Evolutionary conservation across 2,888 invertebrate genomes (phyloP).

Genomic region (Melanostoma scalare): DNA sequence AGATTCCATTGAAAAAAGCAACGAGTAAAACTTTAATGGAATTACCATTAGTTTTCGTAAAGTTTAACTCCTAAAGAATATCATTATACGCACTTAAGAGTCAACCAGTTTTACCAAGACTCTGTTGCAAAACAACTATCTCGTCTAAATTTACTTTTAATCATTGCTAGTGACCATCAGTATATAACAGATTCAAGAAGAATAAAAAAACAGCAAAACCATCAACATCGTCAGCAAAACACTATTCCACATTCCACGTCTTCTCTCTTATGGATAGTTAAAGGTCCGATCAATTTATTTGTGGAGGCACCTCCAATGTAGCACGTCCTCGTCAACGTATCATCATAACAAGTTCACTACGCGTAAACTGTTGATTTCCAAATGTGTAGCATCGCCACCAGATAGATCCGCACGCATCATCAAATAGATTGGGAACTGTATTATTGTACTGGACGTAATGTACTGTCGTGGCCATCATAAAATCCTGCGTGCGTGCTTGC

Average conservation of each 20-base stretch:
- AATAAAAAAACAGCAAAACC: neutral
- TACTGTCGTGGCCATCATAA: slow-evolving; percentile 57
- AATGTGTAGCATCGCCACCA: slow-evolving; percentile 45
- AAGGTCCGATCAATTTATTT: slow-evolving; percentile 70
- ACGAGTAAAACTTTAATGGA: too few species aligned
- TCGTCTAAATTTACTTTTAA: too few species aligned
- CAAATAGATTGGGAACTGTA: slow-evolving; percentile 44
- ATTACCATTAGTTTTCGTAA: too few species aligned
- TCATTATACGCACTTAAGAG: too few species aligned
- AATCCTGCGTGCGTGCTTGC: slow-evolving; percentile 52
- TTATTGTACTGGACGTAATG: slow-evolving; percentile 46
- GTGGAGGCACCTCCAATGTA: slow-evolving; percentile 59
- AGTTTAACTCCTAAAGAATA: too few species aligned
- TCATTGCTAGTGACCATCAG: too few species aligned
- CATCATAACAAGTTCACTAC: slow-evolving; percentile 70
- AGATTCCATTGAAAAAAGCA: too few species aligned
- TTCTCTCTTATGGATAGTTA: slow-evolving; percentile 62
- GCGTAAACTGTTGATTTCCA: slow-evolving; percentile 69
- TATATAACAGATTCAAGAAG: neutral
- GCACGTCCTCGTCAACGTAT: slow-evolving; percentile 55
- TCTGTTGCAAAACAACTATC: too few species aligned
- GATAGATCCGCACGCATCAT: neutral
- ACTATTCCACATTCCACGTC: slow-evolving; percentile 67
- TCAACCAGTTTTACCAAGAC: too few species aligned
- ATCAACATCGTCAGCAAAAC: slow-evolving; percentile 57